Evolutionary conservation across 2,888 invertebrate genomes (phyloP), one percentile per base, ranked within the genome.

Genomic region (Drosophila longiperda): DNA sequence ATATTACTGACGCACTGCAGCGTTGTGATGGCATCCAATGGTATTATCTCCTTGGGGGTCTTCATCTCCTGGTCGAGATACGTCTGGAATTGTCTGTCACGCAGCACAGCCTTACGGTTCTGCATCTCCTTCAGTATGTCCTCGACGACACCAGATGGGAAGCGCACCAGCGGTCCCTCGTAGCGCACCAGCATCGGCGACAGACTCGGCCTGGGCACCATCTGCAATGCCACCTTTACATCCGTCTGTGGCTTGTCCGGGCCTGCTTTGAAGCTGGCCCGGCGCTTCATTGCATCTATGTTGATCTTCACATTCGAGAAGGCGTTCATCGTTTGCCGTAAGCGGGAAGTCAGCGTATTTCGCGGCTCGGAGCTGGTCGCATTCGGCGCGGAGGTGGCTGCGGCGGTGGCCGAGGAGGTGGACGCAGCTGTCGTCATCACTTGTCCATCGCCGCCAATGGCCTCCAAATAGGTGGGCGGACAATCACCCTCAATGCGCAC

Each of bases 101-200:
- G 95, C 32, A 97, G 92, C 48, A 96, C 94, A 89, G 96, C 96
- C 93, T 95, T 96, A 49, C 96, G 94, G n/a, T 94, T 94, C 74
- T 96, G 96, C 88, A 96, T 95, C 91, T 97, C 97, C 75, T 96
- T 96, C 60, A 97, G 95, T 65, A 96, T 93, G 77, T 96, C 96
- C 80, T 96, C 96, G 2, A 96, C 95, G 0, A 95, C 95, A 11
- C 95, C 95, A 9, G 92, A 90, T 6, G 93, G 93, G 26, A 93
- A 92, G 2, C 93, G 91, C 74, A 93, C 92, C 45, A 93, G 65
- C 0, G 92, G 92, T 0, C 93, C 93, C 75, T 93, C 93, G 69
- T 93, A 91, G 15, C 93, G 91, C 26, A 93, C 90, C 52, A 93
- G 68, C 5, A 90, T 66, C 1, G 91, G 91, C n/a, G 93, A 92